Evolutionary conservation across 2,888 invertebrate species (phyloP), one percentile per base, ranked within the genome.

Genomic region (Ditylenchus weischeri): DNA sequence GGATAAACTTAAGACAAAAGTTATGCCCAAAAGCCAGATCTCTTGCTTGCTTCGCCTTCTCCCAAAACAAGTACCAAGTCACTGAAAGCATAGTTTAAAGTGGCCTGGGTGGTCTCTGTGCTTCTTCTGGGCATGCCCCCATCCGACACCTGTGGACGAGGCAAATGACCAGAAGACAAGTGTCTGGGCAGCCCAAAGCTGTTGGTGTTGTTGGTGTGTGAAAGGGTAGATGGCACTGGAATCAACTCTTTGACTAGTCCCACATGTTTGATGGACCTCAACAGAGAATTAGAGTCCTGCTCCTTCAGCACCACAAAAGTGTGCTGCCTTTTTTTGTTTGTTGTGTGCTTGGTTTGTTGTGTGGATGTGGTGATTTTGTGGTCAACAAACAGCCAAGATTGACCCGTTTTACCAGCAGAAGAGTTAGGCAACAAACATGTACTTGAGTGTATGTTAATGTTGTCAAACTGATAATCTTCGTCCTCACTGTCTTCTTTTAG

Each of bases 61-160:
- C 3, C 43, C 15, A 43, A 43, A 43, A 43, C 13, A 43, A 54
- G n/a, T 50, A 68, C 68, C 66, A 68, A 67, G 59, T 68, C 68
- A 47, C 64, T 62, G 38, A 68, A 68, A 13, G 68, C 68, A 29
- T 68, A 65, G 62, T 38, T 48, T 10, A 48, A n/a, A 19, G 62
- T 23, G 15, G 49, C 43, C 48, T 43, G 21, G 21, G 36, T 36
- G 13, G 59, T 38, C 23, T 54, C 54, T 54, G 54, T 54, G 54
- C 54, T 54, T 13, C 23, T 54, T 11, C 54, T 21, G 1, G 29
- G 21, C 21, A n/a, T 18, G n/a, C 15, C 23, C 54, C 15, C 23
- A n/a, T 54, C 23, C 6, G 54, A 54, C 54, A 54, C 54, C 10
- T 10, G 10, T 15, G 23, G 23, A 54, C 54, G 54, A 11, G 54